A percentile compares a stretch with the other conserved stretches of the same genome.
Conservation (phyloP, 2,113 vertebrate genomes). For the Chloropsis hardwickii region DNA sequence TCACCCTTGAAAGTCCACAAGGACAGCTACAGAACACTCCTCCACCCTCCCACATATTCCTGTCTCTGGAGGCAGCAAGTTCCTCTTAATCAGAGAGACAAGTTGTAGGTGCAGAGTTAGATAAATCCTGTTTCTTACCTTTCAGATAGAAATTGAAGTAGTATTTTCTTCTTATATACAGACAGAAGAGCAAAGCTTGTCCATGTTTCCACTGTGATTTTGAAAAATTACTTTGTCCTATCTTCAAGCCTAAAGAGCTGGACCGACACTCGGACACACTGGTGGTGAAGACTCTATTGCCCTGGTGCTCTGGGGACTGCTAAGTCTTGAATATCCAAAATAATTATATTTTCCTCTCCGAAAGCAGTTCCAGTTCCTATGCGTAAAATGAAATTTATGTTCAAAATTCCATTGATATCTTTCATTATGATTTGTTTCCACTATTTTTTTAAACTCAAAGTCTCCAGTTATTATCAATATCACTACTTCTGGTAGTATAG, state of each 20-base stretch:
- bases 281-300: neutral
- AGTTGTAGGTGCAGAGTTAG: rapidly evolving
- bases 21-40: neutral
- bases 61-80: neutral
- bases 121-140: neutral
- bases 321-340: neutral
- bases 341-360: neutral
- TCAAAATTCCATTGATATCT: neutral
- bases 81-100: neutral
- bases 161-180: neutral
- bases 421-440: neutral
- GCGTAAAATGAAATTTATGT: neutral
- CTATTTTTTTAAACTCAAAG: neutral
- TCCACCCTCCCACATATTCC: neutral
- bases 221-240: neutral
- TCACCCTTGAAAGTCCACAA: neutral
- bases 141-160: neutral
- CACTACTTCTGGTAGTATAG: neutral
- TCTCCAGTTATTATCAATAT: neutral
- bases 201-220: neutral
- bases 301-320: neutral
- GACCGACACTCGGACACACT: rapidly evolving
- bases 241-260: neutral
- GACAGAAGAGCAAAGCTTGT: neutral
- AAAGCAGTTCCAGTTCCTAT: neutral